Evolutionary conservation across 2,888 invertebrate genomes (phyloP), one percentile per base, ranked within the genome.

Genomic region (Yponomeuta sedellus): DNA sequence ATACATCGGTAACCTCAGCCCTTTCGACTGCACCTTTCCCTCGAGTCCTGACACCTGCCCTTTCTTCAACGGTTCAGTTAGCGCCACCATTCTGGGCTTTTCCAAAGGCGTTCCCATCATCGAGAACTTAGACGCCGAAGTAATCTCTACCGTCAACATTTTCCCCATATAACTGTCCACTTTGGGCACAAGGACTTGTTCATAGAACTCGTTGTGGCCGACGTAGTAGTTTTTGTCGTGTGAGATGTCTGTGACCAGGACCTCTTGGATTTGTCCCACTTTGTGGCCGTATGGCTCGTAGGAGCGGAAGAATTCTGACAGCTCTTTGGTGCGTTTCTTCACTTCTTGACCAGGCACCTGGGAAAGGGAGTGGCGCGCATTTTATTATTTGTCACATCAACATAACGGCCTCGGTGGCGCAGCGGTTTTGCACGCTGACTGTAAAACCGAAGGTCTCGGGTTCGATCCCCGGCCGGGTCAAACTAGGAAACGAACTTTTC

Each of bases 191-290:
- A 98, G 81, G 0, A 98, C 95, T 68, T 90, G 99, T 78, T 99
- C 98, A 79, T 99, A 99, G 78, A 88, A 96, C 80, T 98, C 96
- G 85, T 99, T 99, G 86, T 99, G 99, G 0, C 95, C 98, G 10
- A 99, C 99, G 78, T 93, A 98, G 83, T 97, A 95, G 67, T 95
- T 93, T 72, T 95, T 95, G 81, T 99, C 99, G 81, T 97, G 96
- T 0, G 99, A 98, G 66, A 96, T 85, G 83, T 99, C 99, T 0
- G 99, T 99, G 0, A 99, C 97, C 0, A 99, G 89, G 0, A 99
- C 96, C 2, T 94, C 92, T 69, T 97, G 94, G 0, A 90, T 79
- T 71, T 94, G 86, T 0, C 95, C 96, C 0, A 95, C 78, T 73
- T 92, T 92, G 71, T 93, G 92, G 0, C 91, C 91, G 80, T 98